phyloP scores from a whole-genome alignment of 1,140 invertebrate genomes.

The Apis florea region DNA sequence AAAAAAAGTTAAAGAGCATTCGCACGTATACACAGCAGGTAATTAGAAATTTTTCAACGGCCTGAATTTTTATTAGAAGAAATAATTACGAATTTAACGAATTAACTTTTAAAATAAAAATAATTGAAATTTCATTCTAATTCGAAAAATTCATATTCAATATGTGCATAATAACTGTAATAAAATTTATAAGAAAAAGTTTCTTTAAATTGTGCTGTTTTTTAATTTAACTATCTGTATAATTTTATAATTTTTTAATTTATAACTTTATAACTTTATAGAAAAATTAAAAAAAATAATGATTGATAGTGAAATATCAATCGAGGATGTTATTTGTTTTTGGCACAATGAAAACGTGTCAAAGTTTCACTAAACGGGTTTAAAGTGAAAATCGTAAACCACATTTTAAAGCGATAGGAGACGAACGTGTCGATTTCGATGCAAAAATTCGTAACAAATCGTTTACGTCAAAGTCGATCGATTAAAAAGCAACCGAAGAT shows the following conservation, averaged over 20 bases:
- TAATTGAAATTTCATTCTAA: too few species aligned
- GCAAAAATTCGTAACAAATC: constrained; percentile 1
- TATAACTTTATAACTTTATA: background rate
- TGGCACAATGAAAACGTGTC: background rate
- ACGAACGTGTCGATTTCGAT: background rate
- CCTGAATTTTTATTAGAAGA: background rate
- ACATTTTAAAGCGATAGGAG: background rate
- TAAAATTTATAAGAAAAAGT: too few species aligned
- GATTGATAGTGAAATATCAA: background rate
- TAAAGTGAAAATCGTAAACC: background rate
- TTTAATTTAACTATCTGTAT: too few species aligned
- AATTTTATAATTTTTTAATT: too few species aligned
- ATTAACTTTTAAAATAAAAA: background rate
- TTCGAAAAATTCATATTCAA: background rate
- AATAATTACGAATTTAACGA: background rate
- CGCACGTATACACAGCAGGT: background rate
- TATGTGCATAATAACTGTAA: background rate
- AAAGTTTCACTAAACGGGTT: background rate
- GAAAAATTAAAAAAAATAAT: background rate
- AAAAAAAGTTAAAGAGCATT: background rate
- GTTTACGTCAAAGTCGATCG: constrained; percentile 3
- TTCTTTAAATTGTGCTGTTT: too few species aligned
- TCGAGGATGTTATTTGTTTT: background rate
- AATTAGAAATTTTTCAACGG: background rate
- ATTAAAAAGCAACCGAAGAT: constrained; percentile 66